Evolutionary conservation across 2,113 vertebrate species (phyloP).

Genomic region (Ailurus styani): DNA sequence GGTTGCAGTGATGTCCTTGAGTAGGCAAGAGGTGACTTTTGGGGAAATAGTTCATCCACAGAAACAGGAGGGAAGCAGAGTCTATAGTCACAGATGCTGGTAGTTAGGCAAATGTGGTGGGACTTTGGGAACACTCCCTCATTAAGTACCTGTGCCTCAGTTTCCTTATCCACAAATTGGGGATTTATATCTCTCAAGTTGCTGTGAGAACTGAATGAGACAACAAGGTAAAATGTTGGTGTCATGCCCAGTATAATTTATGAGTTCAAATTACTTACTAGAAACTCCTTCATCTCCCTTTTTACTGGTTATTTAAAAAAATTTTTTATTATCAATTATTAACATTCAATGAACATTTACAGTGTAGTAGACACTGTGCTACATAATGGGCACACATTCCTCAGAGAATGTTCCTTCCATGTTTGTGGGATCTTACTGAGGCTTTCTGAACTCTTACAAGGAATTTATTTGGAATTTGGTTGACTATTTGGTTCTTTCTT

Average conservation of each 20-base stretch:
- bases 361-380: neutral
- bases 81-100: neutral
- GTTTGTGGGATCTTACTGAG: neutral
- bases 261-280: neutral
- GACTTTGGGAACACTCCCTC: neutral
- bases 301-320: neutral
- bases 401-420: neutral
- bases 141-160: neutral
- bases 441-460: neutral
- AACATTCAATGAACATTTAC: neutral
- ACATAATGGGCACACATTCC: neutral
- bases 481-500: neutral
- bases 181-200: neutral
- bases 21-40: neutral
- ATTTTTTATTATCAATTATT: neutral
- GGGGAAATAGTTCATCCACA: neutral
- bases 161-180: neutral
- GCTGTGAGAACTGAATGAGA: neutral
- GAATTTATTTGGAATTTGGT: neutral
- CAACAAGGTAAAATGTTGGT: neutral
- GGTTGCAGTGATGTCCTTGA: neutral
- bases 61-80: neutral
- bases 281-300: neutral
- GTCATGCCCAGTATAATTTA: neutral
- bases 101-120: neutral